Evolutionary conservation across 2,113 vertebrate genomes (phyloP).

Genomic region (Heterochromis multidens): DNA sequence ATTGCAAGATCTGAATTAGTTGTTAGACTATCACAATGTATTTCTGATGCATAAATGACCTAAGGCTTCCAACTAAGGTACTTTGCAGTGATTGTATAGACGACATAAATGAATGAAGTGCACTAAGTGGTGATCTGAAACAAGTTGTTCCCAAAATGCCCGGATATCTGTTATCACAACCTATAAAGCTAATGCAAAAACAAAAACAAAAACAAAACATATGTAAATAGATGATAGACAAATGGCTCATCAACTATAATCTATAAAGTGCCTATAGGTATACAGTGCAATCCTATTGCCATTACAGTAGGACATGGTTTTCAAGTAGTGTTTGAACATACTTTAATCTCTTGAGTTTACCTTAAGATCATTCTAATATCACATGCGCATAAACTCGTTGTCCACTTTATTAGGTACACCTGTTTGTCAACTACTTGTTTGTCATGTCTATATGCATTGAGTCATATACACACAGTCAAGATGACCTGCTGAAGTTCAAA

Average conservation of each 20-base stretch:
- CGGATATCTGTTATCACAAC: background rate
- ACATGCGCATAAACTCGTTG: background rate
- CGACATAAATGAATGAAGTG: background rate
- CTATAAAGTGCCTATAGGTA: background rate
- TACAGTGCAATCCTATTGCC: background rate
- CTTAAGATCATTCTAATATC: background rate
- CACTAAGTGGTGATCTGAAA: background rate
- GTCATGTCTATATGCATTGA: no score
- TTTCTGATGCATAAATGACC: background rate
- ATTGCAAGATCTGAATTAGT: background rate
- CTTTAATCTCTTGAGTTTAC: background rate
- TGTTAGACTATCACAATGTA: background rate
- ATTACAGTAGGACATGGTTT: background rate
- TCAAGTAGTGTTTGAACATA: background rate
- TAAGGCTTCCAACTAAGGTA: background rate
- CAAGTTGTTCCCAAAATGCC: background rate
- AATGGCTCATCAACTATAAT: background rate
- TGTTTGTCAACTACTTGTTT: background rate
- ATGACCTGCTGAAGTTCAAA: background rate
- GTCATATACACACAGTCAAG: fast-evolving
- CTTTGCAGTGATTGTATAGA: background rate
- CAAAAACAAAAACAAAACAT: background rate
- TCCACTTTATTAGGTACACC: background rate
- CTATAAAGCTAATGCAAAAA: background rate
- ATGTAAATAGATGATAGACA: background rate